phyloP scores from a whole-genome alignment of 2,797 vertebrate genomes.

The Tympanoctomys barrerae region DNA sequence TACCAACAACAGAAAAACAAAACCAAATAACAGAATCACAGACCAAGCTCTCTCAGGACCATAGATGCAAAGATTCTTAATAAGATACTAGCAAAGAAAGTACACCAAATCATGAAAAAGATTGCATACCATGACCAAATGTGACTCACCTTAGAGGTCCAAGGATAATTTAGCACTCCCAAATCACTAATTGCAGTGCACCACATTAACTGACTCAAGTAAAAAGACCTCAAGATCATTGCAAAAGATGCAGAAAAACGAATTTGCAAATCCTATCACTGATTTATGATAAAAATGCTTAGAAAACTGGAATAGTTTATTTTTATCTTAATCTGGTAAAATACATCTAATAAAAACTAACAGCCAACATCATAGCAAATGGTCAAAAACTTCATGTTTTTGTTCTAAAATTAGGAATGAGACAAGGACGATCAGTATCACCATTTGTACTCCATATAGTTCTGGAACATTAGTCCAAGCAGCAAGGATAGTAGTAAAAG shows the following conservation, averaged over 20 bases:
- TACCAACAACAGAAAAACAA: no score
- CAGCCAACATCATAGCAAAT: not conserved
- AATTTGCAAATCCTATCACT: not conserved
- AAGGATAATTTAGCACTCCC: no score
- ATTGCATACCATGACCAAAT: no score
- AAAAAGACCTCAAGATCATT: not conserved
- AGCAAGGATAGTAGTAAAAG: not conserved
- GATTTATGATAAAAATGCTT: not conserved
- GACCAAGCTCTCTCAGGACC: no score
- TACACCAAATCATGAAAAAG: no score
- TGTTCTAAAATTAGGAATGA: not conserved
- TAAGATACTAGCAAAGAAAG: no score
- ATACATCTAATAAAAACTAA: not conserved
- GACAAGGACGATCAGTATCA: not conserved
- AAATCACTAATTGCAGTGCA: not conserved
- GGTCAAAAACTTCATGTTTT: not conserved
- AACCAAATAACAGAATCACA: no score
- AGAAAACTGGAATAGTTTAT: not conserved
- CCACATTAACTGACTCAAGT: not conserved
- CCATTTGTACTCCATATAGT: not conserved
- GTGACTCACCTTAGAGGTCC: no score
- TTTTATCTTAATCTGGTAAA: not conserved
- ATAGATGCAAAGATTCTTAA: no score
- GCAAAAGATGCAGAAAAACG: not conserved
- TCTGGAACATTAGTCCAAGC: not conserved